Conservation (phyloP, 2,888 invertebrate species). For the Notodonta dromedarius region DNA sequence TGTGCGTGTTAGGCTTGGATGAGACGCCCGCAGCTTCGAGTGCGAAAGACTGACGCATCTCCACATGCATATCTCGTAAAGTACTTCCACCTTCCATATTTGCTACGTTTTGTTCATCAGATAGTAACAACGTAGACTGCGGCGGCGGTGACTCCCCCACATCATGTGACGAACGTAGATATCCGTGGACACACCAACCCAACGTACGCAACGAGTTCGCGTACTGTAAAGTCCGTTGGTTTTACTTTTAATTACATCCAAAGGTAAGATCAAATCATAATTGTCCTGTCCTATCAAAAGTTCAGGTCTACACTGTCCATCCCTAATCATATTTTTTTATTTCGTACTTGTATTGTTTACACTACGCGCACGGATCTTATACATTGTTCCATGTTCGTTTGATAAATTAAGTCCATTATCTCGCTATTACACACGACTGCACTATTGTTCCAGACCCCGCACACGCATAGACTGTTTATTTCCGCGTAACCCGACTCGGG, state of each 20-base stretch:
- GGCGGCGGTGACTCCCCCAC: conserved; percentile 1
- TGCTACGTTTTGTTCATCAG: neutral
- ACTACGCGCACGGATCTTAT: conserved; percentile 23
- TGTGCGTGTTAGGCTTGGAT: conserved; percentile 10
- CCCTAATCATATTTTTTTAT: conserved; percentile 18
- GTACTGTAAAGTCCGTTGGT: conserved; percentile 28
- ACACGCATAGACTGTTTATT: conserved; percentile 25
- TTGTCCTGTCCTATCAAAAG: conserved; percentile 43
- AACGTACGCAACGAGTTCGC: conserved; percentile 19
- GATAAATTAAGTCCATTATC: conserved; percentile 21
- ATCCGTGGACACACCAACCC: conserved; percentile 33
- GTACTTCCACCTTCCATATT: neutral
- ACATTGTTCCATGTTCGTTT: conserved; percentile 16
- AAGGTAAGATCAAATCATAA: conserved; percentile 33
- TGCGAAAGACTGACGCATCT: conserved; percentile 8
- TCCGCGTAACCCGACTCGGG: conserved; percentile 27
- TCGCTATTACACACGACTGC: conserved; percentile 22
- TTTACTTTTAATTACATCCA: conserved; percentile 24
- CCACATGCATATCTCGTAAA: conserved; percentile 5
- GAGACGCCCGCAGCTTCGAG: conserved; percentile 9
- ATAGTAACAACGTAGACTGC: conserved; percentile 1
- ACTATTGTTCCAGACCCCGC: conserved; percentile 22
- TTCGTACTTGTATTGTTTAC: conserved; percentile 25
- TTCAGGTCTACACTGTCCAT: conserved; percentile 28
- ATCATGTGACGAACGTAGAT: conserved; percentile 6